Base-by-base conservation (phyloP, 2,797 vertebrate species). In the Taeniopygia guttata region DNA sequence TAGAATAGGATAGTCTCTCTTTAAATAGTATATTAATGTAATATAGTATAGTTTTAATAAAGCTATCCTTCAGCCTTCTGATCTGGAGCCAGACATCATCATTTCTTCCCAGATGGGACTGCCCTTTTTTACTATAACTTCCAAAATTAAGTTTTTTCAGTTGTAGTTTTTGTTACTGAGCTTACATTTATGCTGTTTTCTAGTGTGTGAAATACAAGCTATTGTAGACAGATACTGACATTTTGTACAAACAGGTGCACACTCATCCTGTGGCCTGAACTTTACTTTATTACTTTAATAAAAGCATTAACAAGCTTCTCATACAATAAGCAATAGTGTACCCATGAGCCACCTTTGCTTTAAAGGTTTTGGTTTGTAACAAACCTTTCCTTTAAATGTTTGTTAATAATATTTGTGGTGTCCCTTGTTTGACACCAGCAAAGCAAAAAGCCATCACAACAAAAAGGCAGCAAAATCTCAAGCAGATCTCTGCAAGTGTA, bases 401-500 rank as follows among this genome's bases (percentile, higher is more conserved):
- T 40, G 17, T 80, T 59, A 70, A 52, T 49, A 45, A n/a, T 5
- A 5, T 10, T 48, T 2, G 2, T 18, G 18, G 8, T 22, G 20
- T 46, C 32, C 38, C 25, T 67, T 11, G 1, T 27, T 62, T 34
- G 25, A 77, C 7, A 30, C 7, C 32, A 56, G 22, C 14, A 45
- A 75, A 78, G 11, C 4, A 32, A 60, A 70, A 63, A 2, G 0
- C 8, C 36, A 21, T 18, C 62, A 40, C 26, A 43, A 19, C 5
- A 54, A 54, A 70, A 85, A 56, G 11, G 7, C 20, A 89, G 36
- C n/a, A 54, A 79, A 67, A 36, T 51, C 26, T 73, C 29, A 34
- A 40, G 21, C 1, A 22, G 46, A 54, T 22, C 30, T 4, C 1
- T 56, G 42, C 5, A 68, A 62, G 5, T 1, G 1, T 42, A 11